A percentile compares a stretch with the other conserved stretches of the same genome.
These are phyloP conservation scores for Tonatia bakeri DNA, from an alignment of 2,113 vertebrate genomes.

Conservation along the genomic window DNA sequence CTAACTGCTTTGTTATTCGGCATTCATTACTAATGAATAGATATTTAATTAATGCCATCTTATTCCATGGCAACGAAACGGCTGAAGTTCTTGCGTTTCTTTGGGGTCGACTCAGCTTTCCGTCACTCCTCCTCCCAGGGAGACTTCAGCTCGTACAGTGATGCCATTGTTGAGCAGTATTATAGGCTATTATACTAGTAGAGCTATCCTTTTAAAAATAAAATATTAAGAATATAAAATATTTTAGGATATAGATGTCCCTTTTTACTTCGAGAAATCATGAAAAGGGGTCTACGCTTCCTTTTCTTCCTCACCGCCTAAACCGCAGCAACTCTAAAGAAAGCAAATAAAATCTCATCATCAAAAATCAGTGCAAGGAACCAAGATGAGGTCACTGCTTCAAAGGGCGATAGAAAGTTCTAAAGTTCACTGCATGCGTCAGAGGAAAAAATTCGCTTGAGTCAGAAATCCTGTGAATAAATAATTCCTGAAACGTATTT, in stretches of 20 bases:
- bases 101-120: slow-evolving; percentile 61
- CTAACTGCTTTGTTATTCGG: slow-evolving; percentile 77
- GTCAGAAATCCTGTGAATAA: not conserved
- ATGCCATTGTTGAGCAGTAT: not conserved
- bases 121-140: not conserved
- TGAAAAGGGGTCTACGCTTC: not conserved
- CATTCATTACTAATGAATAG: slow-evolving; percentile 74
- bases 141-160: not conserved
- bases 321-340: not conserved
- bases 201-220: not conserved
- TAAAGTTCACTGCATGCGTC: not conserved
- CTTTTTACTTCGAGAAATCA: slow-evolving; percentile 42
- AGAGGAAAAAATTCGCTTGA: not conserved
- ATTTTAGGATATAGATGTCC: slow-evolving; percentile 15
- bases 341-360: not conserved
- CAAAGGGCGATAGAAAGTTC: not conserved
- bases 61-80: slow-evolving; percentile 41
- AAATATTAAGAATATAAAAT: not conserved
- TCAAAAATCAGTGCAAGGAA: not conserved
- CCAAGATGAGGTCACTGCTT: not conserved
- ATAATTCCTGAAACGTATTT: not conserved
- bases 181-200: not conserved
- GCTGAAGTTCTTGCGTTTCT: slow-evolving; percentile 61
- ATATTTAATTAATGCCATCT: slow-evolving; percentile 75
- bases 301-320: not conserved